Conservation (phyloP, 2,888 invertebrate species). For the Neoascia interrupta region DNA sequence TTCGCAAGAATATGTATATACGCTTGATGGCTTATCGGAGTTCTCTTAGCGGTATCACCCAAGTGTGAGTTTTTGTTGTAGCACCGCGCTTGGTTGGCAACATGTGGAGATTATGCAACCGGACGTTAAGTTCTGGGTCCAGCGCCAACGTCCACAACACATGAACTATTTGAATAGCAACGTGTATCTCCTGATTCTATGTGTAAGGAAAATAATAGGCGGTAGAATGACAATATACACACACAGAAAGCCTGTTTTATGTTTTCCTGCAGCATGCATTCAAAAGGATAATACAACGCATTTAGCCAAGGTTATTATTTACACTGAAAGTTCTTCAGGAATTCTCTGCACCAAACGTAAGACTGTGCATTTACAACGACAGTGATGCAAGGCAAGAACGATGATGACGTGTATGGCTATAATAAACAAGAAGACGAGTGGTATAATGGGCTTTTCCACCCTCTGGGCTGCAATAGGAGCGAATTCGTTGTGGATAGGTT, state of each 20-base stretch:
- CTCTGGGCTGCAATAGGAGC: background rate
- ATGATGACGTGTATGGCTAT: constrained; percentile 30
- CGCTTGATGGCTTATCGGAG: constrained; percentile 26
- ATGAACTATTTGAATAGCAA: background rate
- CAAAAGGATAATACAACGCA: constrained; percentile 54
- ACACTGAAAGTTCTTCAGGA: constrained; percentile 45
- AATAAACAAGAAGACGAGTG: no score
- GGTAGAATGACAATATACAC: constrained; percentile 32
- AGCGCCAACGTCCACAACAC: constrained; percentile 7
- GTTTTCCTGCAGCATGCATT: constrained; percentile 39
- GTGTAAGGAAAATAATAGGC: constrained; percentile 36
- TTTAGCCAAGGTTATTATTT: constrained; percentile 61
- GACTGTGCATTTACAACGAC: constrained; percentile 43
- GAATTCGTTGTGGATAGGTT: constrained; percentile 27
- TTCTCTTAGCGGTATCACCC: constrained; percentile 14
- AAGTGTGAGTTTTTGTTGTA: background rate
- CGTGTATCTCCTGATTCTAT: constrained; percentile 11
- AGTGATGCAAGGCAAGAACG: constrained; percentile 24
- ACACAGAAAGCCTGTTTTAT: constrained; percentile 7
- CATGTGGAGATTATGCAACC: constrained; percentile 16
- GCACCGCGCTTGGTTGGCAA: constrained; percentile 2
- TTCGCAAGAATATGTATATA: constrained; percentile 45
- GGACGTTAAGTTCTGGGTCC: constrained; percentile 13
- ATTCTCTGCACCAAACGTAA: constrained; percentile 39
- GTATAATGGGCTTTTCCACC: constrained; percentile 7